Percentiles rank a stretch among this genome's conserved stretches.
phyloP scores from a whole-genome alignment of 2,888 invertebrate genomes.

The Drosophila austrosaltans region DNA sequence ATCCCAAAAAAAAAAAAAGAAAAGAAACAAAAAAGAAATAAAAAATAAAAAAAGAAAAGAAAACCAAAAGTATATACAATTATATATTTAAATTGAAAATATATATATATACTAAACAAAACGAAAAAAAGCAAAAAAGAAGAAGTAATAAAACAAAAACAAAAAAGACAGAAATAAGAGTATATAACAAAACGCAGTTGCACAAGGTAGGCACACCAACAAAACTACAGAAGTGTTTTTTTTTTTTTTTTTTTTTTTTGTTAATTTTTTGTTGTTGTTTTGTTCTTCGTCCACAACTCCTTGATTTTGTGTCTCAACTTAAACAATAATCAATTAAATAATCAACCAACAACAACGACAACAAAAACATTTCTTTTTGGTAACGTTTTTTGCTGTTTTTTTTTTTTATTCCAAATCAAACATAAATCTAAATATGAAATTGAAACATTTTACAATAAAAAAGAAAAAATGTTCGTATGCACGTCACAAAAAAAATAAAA shows the following conservation, averaged over 20 bases:
- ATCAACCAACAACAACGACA: neutral
- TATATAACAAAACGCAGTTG: slow-evolving; percentile 80
- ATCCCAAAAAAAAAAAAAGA: slow-evolving; percentile 64
- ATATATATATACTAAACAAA: slow-evolving; percentile 58
- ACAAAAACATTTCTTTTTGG: neutral
- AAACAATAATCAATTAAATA: slow-evolving; percentile 2
- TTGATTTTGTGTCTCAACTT: neutral
- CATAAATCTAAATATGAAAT: slow-evolving; percentile 42
- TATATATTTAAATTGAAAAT: slow-evolving; percentile 67
- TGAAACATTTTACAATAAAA: neutral
- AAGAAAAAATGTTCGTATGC: slow-evolving; percentile 53
- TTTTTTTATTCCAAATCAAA: slow-evolving; percentile 23
- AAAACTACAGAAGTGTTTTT: slow-evolving; percentile 73
- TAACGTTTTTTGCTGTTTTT: too few species aligned
- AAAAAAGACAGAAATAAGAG: slow-evolving; percentile 67
- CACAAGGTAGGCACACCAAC: slow-evolving; percentile 82
- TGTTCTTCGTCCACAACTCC: neutral
- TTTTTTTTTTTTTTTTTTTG: slow-evolving; percentile 47
- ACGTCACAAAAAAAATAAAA: slow-evolving; percentile 56
- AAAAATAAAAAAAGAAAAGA: slow-evolving; percentile 40
- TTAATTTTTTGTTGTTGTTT: neutral
- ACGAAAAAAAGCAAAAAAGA: slow-evolving; percentile 38
- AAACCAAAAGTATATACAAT: slow-evolving; percentile 55
- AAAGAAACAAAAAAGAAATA: slow-evolving; percentile 33
- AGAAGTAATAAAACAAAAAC: slow-evolving; percentile 62